A percentile compares a stretch with the other conserved stretches of the same genome.
These are phyloP conservation scores for Allolobophora icterica DNA, from an alignment of 2,888 invertebrate genomes.

Conservation along the genomic window DNA sequence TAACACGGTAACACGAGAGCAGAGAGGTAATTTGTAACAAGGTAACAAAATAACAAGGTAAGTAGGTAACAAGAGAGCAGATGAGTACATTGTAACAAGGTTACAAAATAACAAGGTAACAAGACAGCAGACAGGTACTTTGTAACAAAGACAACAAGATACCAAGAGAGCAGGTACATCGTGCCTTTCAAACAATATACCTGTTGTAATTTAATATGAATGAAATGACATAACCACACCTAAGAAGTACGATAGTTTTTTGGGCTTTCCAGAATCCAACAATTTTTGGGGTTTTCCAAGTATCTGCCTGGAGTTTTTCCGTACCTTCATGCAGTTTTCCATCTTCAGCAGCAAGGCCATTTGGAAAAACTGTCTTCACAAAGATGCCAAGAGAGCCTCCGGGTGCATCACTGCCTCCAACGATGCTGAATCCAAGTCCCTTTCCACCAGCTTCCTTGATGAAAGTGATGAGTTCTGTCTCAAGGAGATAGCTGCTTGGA, in stretches of 20 bases:
- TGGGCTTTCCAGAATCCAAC: not conserved
- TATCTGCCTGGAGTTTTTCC: not conserved
- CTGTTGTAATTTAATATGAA: not conserved
- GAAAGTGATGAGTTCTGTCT: constrained; percentile 68
- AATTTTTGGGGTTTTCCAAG: not conserved
- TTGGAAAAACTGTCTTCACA: constrained; percentile 84
- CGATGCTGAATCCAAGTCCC: constrained; percentile 87
- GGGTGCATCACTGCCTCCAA: constrained; percentile 85
- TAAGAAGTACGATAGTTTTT: no score
- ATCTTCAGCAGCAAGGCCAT: constrained; percentile 84
- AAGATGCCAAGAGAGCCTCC: constrained; percentile 88
- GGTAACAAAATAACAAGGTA: no score
- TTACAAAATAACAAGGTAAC: no score
- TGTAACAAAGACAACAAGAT: no score
- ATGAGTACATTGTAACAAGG: no score
- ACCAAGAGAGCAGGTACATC: no score
- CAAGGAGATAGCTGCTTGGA: not conserved
- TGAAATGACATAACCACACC: not conserved
- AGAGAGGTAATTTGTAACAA: no score
- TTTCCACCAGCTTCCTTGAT: constrained; percentile 84
- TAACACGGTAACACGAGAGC: no score
- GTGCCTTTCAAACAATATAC: not conserved
- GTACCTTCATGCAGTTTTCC: constrained; percentile 83
- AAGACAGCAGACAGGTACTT: no score
- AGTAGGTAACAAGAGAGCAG: no score